Evolutionary conservation across 1,140 invertebrate species (phyloP).

Genomic region (Zaprionus vittiger): DNA sequence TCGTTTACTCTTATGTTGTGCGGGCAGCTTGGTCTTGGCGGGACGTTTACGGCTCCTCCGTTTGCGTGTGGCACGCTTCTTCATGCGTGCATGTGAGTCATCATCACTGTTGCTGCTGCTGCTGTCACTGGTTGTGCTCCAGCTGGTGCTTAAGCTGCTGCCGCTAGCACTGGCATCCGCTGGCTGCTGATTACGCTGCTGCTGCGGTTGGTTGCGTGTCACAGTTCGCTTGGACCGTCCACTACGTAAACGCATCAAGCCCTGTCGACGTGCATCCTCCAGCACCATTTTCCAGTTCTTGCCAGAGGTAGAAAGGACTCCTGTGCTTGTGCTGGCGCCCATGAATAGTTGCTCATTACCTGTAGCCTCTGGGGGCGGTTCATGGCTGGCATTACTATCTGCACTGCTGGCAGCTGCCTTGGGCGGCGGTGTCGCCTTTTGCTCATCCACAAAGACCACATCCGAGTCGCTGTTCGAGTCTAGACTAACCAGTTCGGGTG

Average conservation of each 20-base stretch:
- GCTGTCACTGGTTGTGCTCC: slow-evolving; percentile 26
- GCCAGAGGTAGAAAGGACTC: slow-evolving; percentile 56
- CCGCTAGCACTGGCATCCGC: slow-evolving; percentile 14
- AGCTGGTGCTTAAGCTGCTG: slow-evolving; percentile 20
- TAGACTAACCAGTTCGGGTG: slow-evolving; percentile 86
- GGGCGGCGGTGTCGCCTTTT: slow-evolving; percentile 23
- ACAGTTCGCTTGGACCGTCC: slow-evolving; percentile 20
- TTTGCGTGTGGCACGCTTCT: slow-evolving; percentile 32
- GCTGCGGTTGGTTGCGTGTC: slow-evolving; percentile 31
- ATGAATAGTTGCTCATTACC: slow-evolving; percentile 47
- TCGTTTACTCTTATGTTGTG: slow-evolving; percentile 42
- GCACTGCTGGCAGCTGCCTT: background rate
- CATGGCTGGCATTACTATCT: slow-evolving; percentile 1
- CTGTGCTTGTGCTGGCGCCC: slow-evolving; percentile 76
- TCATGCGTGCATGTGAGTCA: slow-evolving; percentile 17
- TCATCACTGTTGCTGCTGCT: slow-evolving; percentile 42
- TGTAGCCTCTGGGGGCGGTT: background rate
- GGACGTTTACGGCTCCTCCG: slow-evolving; percentile 26
- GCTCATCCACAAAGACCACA: slow-evolving; percentile 85
- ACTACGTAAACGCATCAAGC: slow-evolving; percentile 23
- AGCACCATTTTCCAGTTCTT: slow-evolving; percentile 65
- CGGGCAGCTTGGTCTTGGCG: background rate
- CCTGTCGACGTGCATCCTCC: slow-evolving; percentile 53
- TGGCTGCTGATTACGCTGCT: background rate
- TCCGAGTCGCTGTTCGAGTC: slow-evolving; percentile 86